These are phyloP conservation scores for Meteorus sp. DNA, from an alignment of 1,140 invertebrate species.

Conservation along the genomic window DNA sequence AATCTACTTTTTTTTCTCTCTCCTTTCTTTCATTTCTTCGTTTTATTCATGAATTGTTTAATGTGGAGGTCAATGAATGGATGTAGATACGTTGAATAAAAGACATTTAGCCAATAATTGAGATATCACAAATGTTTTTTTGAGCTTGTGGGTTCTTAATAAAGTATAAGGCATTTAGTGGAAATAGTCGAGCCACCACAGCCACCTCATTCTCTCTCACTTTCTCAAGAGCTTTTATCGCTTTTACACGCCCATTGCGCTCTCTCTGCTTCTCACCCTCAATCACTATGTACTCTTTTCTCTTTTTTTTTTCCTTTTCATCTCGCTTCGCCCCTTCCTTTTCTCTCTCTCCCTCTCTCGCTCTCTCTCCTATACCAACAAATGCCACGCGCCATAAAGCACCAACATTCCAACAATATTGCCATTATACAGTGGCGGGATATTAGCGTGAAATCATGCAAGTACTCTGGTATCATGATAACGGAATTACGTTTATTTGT, in stretches of 20 bases:
- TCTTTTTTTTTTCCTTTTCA: not conserved
- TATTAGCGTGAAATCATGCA: not conserved
- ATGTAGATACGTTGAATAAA: no score
- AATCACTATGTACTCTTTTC: not conserved
- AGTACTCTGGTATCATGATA: not conserved
- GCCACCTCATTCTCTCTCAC: not conserved
- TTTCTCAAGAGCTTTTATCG: conserved; percentile 16
- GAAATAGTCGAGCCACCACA: no score
- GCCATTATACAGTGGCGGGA: not conserved
- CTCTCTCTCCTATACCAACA: not conserved
- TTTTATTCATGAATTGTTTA: no score
- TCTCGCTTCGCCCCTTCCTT: not conserved
- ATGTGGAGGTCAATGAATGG: no score
- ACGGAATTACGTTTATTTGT: not conserved
- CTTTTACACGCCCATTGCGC: conserved; percentile 24
- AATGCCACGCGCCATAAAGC: conserved; percentile 20
- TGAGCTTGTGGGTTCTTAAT: no score
- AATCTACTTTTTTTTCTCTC: not conserved
- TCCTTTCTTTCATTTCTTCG: conserved; percentile 4
- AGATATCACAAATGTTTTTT: no score
- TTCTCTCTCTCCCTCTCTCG: not conserved
- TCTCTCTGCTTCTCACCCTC: conserved; percentile 6
- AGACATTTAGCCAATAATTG: no score
- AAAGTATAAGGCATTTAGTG: no score
- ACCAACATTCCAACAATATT: conserved; percentile 6